A percentile compares a stretch with the other conserved stretches of the same genome.
Evolutionary conservation across 1,140 invertebrate species (phyloP).

Genomic region (Brachionus koreanus): DNA sequence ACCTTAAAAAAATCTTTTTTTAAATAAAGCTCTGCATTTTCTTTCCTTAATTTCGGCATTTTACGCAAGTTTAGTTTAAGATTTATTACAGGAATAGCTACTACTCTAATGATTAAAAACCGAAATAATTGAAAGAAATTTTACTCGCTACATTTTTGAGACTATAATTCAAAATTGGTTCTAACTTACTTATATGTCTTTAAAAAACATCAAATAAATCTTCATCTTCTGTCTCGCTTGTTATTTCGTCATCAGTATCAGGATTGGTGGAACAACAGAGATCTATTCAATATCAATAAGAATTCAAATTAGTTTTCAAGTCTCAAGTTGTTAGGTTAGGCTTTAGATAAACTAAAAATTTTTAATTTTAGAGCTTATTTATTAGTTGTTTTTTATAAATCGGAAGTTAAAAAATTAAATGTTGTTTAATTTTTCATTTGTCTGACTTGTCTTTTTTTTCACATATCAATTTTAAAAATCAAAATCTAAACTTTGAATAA

Average conservation of each 20-base stretch:
- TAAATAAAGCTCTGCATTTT: background rate
- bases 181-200: background rate
- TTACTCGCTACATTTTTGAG: too few relatives aligned
- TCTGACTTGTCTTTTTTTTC: background rate
- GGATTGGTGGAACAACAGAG: background rate
- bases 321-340: background rate
- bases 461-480: background rate
- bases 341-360: background rate
- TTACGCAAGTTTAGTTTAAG: too few relatives aligned
- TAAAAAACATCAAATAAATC: background rate
- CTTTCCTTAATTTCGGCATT: background rate
- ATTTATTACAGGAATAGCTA: too few relatives aligned
- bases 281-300: background rate
- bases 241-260: background rate
- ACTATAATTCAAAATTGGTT: background rate
- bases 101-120: too few relatives aligned
- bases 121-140: background rate
- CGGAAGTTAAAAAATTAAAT: conserved; percentile 23
- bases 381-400: background rate
- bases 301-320: background rate
- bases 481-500: background rate
- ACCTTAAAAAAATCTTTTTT: background rate
- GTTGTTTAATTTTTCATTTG: conserved; percentile 14
- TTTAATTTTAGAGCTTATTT: background rate
- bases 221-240: background rate